A percentile compares a stretch with the other conserved stretches of the same genome.
Evolutionary conservation across 2,797 vertebrate species (phyloP).

Genomic region (Falco berigora): DNA sequence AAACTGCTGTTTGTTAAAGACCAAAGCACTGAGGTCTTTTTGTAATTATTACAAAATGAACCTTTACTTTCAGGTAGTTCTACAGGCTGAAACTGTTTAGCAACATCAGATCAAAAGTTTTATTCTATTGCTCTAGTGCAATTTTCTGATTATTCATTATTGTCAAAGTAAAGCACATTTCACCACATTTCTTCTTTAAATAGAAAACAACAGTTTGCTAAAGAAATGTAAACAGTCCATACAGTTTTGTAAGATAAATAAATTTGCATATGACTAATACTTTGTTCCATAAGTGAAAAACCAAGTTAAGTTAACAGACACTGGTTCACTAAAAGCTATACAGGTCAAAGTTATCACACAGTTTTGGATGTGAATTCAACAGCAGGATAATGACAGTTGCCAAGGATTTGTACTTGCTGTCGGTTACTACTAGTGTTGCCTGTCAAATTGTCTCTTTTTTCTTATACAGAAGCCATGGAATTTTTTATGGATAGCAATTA

Average conservation of each 20-base stretch:
- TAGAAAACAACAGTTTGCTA: not conserved
- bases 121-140: not conserved
- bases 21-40: not conserved
- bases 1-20: not conserved
- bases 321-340: conserved; percentile 46
- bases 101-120: not conserved
- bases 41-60: not conserved
- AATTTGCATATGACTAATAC: conserved; percentile 35
- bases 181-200: not conserved
- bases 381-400: conserved; percentile 84
- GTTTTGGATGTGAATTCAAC: conserved; percentile 77
- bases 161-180: not conserved
- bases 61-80: not conserved
- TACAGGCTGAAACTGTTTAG: not conserved
- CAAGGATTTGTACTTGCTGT: conserved; percentile 81
- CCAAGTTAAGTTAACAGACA: conserved; percentile 33
- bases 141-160: not conserved
- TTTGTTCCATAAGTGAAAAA: conserved; percentile 46
- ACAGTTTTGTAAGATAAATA: conserved; percentile 18
- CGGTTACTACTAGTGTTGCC: conserved; percentile 74
- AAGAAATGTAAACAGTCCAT: not conserved
- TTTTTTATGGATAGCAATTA: conserved; percentile 78
- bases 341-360: conserved; percentile 61
- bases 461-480: conserved; percentile 68
- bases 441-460: conserved; percentile 74